Evolutionary conservation across 2,888 invertebrate species (phyloP).

Genomic region (Yponomeuta malinellus): DNA sequence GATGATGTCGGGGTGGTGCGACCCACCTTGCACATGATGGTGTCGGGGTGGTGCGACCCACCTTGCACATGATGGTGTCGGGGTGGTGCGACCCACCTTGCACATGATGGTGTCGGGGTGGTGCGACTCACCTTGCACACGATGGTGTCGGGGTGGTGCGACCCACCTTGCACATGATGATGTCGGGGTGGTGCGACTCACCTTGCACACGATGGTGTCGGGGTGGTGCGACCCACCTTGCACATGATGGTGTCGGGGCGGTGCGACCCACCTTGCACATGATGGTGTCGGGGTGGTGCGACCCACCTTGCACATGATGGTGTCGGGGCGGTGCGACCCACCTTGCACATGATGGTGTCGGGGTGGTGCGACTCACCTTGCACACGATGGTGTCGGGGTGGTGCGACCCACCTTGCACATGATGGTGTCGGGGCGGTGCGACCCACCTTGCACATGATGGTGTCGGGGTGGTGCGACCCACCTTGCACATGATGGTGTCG

Average conservation of each 20-base stretch:
- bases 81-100: no score
- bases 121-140: no score
- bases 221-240: not conserved
- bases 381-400: constrained; percentile 28
- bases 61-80: constrained; percentile 44
- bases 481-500: no score
- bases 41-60: constrained; percentile 46
- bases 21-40: no score
- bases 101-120: not conserved
- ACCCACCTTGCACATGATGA: not conserved
- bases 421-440: constrained; percentile 22
- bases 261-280: not conserved
- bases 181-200: not conserved
- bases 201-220: not conserved
- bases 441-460: constrained; percentile 64
- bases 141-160: constrained; percentile 47
- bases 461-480: no score
- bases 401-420: no score
- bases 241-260: not conserved
- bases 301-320: constrained; percentile 87
- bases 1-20: no score
- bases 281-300: not conserved
- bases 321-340: constrained; percentile 68
- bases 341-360: constrained; percentile 89
- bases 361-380: constrained; percentile 61